Evolutionary conservation across 2,797 vertebrate species (phyloP).

Genomic region (Diglossa cyanea): DNA sequence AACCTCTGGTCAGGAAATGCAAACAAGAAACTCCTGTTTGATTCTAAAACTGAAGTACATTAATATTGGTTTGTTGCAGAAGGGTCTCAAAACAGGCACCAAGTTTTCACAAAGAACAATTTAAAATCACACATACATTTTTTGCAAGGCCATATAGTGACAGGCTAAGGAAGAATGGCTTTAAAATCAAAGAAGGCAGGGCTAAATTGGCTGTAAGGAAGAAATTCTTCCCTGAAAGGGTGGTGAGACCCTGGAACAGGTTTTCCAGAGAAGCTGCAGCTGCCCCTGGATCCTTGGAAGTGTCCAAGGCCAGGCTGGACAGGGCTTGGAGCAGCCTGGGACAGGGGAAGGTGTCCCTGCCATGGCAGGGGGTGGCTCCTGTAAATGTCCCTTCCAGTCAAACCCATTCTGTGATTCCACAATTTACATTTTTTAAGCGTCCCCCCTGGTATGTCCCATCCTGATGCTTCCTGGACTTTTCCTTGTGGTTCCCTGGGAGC

Average conservation of each 20-base stretch:
- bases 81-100: background rate
- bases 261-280: background rate
- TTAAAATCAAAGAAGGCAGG: background rate
- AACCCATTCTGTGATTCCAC: background rate
- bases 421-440: background rate
- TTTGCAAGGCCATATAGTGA: too few relatives aligned
- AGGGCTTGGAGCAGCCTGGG: background rate
- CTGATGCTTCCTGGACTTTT: background rate
- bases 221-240: background rate
- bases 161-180: background rate
- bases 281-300: background rate
- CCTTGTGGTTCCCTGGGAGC: background rate
- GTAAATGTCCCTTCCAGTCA: background rate
- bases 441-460: fast-evolving
- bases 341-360: background rate
- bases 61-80: background rate
- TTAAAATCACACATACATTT: background rate
- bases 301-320: fast-evolving
- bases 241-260: background rate
- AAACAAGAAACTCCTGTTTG: background rate
- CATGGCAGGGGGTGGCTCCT: background rate
- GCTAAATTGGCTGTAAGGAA: background rate
- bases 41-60: background rate
- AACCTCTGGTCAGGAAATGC: background rate
- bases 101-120: background rate